phyloP scores from a whole-genome alignment of 2,797 vertebrate species.

The Chelidonichthys spinosus region DNA sequence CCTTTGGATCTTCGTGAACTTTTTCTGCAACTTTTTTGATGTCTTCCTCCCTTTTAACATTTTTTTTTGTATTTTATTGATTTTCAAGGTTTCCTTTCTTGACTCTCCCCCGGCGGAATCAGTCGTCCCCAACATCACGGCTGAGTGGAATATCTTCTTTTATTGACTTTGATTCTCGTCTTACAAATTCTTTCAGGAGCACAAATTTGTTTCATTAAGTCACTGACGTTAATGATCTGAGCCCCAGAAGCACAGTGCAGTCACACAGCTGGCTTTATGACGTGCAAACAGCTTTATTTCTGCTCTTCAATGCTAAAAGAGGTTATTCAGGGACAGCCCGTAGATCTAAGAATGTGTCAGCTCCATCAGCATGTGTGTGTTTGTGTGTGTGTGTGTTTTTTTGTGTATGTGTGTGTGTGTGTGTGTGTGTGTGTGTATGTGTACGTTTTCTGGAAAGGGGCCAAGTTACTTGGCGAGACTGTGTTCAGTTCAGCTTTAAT shows the following conservation, averaged over 20 bases:
- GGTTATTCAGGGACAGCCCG: constrained; percentile 62
- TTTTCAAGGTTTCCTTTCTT: background rate
- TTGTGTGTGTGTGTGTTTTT: constrained; percentile 8
- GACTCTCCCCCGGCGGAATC: background rate
- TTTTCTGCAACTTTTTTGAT: constrained; percentile 10
- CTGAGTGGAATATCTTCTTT: constrained; percentile 2
- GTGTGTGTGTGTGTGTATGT: constrained; percentile 3
- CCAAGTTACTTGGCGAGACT: constrained; percentile 67
- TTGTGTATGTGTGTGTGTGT: constrained; percentile 14
- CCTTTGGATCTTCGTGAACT: constrained; percentile 29
- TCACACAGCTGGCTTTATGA: constrained; percentile 49
- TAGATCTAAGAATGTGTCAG: constrained; percentile 61
- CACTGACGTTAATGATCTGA: constrained; percentile 45
- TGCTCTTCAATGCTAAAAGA: constrained; percentile 56
- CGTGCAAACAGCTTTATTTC: constrained; percentile 61
- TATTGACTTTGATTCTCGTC: constrained; percentile 3
- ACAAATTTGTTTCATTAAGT: constrained; percentile 44
- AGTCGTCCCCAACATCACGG: background rate
- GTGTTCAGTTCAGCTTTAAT: constrained; percentile 71
- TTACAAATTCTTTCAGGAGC: constrained; percentile 24
- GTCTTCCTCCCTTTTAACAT: constrained; percentile 1
- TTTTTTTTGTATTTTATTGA: background rate
- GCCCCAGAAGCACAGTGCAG: constrained; percentile 30
- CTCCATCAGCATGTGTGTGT: constrained; percentile 31
- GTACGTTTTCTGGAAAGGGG: constrained; percentile 33